Evolutionary conservation across 2,797 vertebrate genomes (phyloP), one percentile per base, ranked within the genome.

Genomic region (Rallus crepitans): DNA sequence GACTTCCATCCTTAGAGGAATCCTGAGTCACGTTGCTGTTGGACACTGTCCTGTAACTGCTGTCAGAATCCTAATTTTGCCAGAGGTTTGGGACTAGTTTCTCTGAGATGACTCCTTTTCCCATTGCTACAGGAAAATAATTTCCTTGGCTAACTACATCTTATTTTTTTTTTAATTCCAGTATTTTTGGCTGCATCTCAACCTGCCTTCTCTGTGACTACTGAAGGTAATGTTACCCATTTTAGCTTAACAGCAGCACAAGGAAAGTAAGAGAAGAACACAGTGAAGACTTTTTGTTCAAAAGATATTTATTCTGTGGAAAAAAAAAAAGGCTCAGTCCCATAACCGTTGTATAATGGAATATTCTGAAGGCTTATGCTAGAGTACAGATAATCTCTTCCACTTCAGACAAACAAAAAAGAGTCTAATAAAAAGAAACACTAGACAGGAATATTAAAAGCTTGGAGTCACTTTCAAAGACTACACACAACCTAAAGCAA

Each of bases 371-470:
- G 73, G 71, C 57, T 97, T 92, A 94, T 0, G 18, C 60, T 88
- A 71, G 84, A 97, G 95, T 93, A 96, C 96, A 97, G 93, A 95
- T 97, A 97, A 97, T 96, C 96, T 96, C 94, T 70, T 83, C 71
- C 45, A 91, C 68, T 94, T 93, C 82, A 95, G 94, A 70, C 72
- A 97, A 96, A 97, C 75, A 96, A 86, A 91, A 81, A 73, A 60
- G n/a, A 72, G 37, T 37, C 69, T 47, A 87, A 91, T 55, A 73
- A 89, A 95, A 94, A 91, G 92, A 94, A 96, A 93, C 61, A 59
- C 59, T 79, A 91, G 81, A 73, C 48, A 65, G 47, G 65, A 95
- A 81, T 87, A 95, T 93, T 87, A 94, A 92, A 96, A 82, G 37
- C 8, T 77, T 75, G 31, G 77, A 93, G 60, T 45, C 55, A 52